A percentile compares a stretch with the other conserved stretches of the same genome.
phyloP scores from a whole-genome alignment of 2,113 vertebrate genomes.

The Calyptomena viridis region DNA sequence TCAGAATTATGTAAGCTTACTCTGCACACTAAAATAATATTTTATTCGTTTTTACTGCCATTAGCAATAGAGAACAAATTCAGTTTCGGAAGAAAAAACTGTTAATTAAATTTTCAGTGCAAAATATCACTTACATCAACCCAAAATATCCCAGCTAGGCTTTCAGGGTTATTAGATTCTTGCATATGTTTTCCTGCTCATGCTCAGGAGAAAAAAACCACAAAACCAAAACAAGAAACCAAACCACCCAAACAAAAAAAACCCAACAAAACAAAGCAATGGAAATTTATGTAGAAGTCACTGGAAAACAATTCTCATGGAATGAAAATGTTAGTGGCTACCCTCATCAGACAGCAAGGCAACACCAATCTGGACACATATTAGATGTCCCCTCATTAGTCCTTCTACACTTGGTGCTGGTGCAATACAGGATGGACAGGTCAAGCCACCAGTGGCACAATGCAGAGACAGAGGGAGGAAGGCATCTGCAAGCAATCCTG shows the following conservation, averaged over 20 bases:
- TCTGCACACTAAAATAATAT: neutral
- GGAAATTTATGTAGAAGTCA: neutral
- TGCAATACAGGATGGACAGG: neutral
- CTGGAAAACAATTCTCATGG: neutral
- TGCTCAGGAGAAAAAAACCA: neutral
- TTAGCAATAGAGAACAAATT: neutral
- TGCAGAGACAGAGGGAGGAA: neutral
- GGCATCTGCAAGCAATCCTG: neutral
- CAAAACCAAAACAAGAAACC: neutral
- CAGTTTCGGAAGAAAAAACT: neutral
- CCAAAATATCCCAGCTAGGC: neutral
- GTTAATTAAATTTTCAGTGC: neutral
- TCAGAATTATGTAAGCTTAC: neutral
- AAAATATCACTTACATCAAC: neutral
- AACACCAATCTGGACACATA: neutral
- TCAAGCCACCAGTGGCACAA: neutral
- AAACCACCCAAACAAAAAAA: neutral
- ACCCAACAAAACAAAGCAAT: neutral
- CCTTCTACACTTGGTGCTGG: neutral
- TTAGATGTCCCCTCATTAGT: neutral
- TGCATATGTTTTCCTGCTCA: neutral
- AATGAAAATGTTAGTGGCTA: neutral
- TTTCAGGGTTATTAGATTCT: slow-evolving; percentile 28
- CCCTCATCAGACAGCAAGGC: neutral
- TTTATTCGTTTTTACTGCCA: neutral